Percentiles rank a stretch among this genome's conserved stretches.
Evolutionary conservation across 1,140 invertebrate species (phyloP).

Genomic region (Carcinoscorpius rotundicauda): DNA sequence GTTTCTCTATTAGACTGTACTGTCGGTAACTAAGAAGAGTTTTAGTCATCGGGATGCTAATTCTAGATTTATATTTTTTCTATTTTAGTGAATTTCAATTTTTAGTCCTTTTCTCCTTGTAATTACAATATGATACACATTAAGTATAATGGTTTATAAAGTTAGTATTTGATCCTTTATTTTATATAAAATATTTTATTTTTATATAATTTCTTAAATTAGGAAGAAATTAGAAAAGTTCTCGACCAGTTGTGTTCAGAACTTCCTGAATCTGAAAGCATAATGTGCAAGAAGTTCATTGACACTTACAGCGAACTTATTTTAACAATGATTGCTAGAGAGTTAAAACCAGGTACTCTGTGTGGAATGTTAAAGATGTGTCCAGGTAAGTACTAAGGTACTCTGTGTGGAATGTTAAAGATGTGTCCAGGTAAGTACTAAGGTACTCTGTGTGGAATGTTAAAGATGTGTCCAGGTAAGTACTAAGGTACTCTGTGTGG

Average conservation of each 20-base stretch:
- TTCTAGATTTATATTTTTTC: too few relatives aligned
- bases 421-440: conserved; percentile 46
- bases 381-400: conserved; percentile 30
- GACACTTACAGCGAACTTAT: conserved; percentile 60
- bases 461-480: conserved; percentile 48
- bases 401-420: conserved; percentile 54
- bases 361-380: conserved; percentile 58
- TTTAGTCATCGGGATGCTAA: too few relatives aligned
- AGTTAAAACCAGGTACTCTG: conserved; percentile 55
- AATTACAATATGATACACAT: too few relatives aligned
- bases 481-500: conserved; percentile 55
- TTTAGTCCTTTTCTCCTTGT: too few relatives aligned
- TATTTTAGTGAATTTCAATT: too few relatives aligned
- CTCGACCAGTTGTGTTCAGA: conserved; percentile 56
- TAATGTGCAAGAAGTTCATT: conserved; percentile 63
- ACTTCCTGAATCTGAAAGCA: conserved; percentile 50
- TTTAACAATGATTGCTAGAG: conserved; percentile 53
- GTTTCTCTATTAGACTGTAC: too few relatives aligned
- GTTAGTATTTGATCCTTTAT: too few relatives aligned
- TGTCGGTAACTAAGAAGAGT: too few relatives aligned
- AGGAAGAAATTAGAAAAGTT: conserved; percentile 56
- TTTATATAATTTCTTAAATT: conserved; percentile 30
- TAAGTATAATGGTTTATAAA: too few relatives aligned
- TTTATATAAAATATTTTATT: too few relatives aligned
- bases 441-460: conserved; percentile 51